These are phyloP conservation scores for Trichacis sp. DNA, from an alignment of 2,888 invertebrate genomes.

Conservation along the genomic window DNA sequence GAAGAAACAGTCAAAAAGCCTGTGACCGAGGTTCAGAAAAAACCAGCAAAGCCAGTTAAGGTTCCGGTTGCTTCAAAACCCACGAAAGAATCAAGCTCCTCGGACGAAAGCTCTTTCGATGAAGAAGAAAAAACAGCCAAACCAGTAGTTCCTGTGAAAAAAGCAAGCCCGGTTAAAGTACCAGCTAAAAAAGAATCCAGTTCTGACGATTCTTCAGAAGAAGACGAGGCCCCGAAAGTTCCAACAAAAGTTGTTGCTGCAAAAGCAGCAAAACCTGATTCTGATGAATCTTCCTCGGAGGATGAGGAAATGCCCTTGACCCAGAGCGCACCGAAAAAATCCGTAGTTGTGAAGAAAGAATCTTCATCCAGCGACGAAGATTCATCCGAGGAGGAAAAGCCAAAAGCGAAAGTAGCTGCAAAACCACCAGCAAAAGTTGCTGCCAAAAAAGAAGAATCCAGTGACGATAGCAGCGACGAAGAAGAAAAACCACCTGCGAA, in stretches of 20 bases:
- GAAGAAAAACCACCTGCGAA: slow-evolving; percentile 49
- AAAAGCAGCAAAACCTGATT: slow-evolving; percentile 6
- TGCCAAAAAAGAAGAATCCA: slow-evolving; percentile 64
- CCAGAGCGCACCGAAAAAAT: slow-evolving; percentile 25
- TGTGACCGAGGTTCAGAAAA: slow-evolving; percentile 32
- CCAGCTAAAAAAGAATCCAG: slow-evolving; percentile 51
- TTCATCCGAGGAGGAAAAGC: slow-evolving; percentile 17
- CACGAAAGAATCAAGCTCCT: slow-evolving; percentile 56
- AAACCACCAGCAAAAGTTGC: slow-evolving; percentile 42
- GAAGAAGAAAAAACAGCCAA: slow-evolving; percentile 52
- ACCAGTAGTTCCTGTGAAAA: slow-evolving; percentile 22
- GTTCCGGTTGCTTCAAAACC: slow-evolving; percentile 7
- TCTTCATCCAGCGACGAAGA: slow-evolving; percentile 7
- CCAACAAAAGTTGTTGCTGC: slow-evolving; percentile 32
- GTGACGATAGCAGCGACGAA: slow-evolving; percentile 66
- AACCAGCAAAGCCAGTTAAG: slow-evolving; percentile 41
- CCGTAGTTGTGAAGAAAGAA: slow-evolving; percentile 30
- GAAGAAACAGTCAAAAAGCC: slow-evolving; percentile 51
- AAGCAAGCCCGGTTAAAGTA: not conserved
- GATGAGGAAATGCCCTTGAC: slow-evolving; percentile 45
- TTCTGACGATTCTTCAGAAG: slow-evolving; percentile 50
- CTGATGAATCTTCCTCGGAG: slow-evolving; percentile 14
- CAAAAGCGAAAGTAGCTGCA: slow-evolving; percentile 25
- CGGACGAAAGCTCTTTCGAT: slow-evolving; percentile 60
- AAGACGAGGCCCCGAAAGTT: slow-evolving; percentile 42